Base-by-base conservation (phyloP, 2,888 invertebrate genomes). In the Liposcelis brunnea region DNA sequence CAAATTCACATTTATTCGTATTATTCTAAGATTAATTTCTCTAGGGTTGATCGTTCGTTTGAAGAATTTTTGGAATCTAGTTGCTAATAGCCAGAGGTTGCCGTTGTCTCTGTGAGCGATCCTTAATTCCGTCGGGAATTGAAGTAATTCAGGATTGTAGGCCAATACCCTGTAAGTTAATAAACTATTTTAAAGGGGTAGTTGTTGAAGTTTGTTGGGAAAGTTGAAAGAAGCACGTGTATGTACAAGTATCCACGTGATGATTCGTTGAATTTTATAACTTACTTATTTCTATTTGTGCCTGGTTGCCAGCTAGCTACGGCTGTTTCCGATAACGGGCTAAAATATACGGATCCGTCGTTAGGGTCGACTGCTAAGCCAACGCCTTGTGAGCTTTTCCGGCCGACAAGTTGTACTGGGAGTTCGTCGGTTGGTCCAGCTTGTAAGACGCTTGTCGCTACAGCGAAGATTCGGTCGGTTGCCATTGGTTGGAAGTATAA, bases 341-440 rank as follows among this genome's bases (percentile, higher is more conserved):
- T 76, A 61, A 86, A 86, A 52, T 79, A 68, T 46, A 87, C 70
- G 32, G 79, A 76, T 49, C 82, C 79, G 52, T 82, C 82, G 0
- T 69, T 64, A 0, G 77, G 75, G 51, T 83, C 79, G 1, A 83
- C 72, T 0, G 77, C 71, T 15, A 86, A 56, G 0, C 80, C 80
- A 6, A 86, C 68, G 3, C 86, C 85, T 60, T 85, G 85, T 0
- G 86, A 86, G 0, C 85, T 82, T 61, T 87, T 86, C 55, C 76
- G 77, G 0, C 86, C 86, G 11, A 84, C 80, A 38, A 85, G 65
- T 49, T 75, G 74, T 0, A 86, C 78, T 1, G 83, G 83, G 44
- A 86, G 60, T 50, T 76, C 75, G 37, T 78, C 72, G 36, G 55
- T 55, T 0, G 85, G 84, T 1, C 85, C 85, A 1, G 77, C 71